Evolutionary conservation across 2,113 vertebrate species (phyloP), one percentile per base, ranked within the genome.

Genomic region (Aix galericulata): DNA sequence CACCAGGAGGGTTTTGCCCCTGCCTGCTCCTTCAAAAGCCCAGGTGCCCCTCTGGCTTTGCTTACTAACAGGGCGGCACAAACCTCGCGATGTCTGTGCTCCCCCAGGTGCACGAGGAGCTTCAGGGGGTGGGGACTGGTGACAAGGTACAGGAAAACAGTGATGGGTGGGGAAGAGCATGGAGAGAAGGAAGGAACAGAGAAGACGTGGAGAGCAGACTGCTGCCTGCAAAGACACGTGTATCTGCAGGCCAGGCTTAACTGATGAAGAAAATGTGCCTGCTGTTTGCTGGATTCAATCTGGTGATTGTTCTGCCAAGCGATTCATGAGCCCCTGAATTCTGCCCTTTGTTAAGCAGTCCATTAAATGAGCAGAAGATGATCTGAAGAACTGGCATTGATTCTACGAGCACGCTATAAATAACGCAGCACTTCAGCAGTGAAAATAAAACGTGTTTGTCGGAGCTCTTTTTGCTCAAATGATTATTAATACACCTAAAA

Each of bases 1-100:
- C 0, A 5, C 4, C 0, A 0, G 32, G 46, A n/a, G 11, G 5
- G 69, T 44, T 55, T 62, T 16, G 13, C 23, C 29, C 38, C 56
- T 5, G 60, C 40, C 40, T 40, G 40, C 40, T 40, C 12, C 87
- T 48, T 10, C 2, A 2, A 59, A 77, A 75, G 26, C 2, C 50
- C 44, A 56, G 63, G 48, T 46, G 34, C 50, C 14, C 17, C 29
- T 56, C 60, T 53, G 40, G 23, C 69, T 77, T 67, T 32, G 20
- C 50, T 81, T 63, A 9, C 31, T 42, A 38, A 53, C 62, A 88
- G 75, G 58, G 11, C 1, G 1, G 25, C 68, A 69, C 32, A 48
- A 91, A 72, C 48, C 31, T 40, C 63, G 55, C 29, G 8, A 29
- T 21, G 40, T n/a, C 53, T 40, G 25, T 0, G 3, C 29, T 74